phyloP scores from a whole-genome alignment of 2,113 vertebrate genomes.

The Xiphophorus maculatus region DNA sequence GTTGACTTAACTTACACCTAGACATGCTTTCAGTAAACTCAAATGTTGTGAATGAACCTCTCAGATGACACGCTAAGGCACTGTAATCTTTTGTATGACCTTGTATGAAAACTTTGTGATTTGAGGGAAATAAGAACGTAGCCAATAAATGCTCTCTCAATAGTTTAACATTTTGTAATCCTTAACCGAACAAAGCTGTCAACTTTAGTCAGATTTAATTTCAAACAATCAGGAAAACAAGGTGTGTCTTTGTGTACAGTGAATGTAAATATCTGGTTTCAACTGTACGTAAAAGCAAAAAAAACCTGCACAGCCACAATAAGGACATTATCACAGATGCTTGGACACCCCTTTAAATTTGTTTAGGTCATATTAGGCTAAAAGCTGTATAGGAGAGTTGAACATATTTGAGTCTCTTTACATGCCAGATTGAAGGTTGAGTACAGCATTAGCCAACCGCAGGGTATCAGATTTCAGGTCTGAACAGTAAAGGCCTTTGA shows the following conservation, averaged over 20 bases:
- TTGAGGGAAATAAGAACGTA: no score
- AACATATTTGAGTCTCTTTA: not conserved
- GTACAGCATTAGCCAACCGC: not conserved
- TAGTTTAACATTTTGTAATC: not conserved
- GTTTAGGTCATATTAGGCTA: not conserved
- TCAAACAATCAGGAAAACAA: not conserved
- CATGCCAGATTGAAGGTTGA: not conserved
- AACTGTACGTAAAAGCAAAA: not conserved
- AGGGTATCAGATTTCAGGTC: not conserved
- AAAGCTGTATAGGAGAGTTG: not conserved
- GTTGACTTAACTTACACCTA: not conserved
- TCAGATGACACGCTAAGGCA: not conserved
- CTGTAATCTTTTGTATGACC: not conserved
- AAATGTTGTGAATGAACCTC: not conserved
- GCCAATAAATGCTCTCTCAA: no score
- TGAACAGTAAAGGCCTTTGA: not conserved
- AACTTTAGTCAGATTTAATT: no score
- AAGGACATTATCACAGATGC: not conserved
- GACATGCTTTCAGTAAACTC: not conserved
- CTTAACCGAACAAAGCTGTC: not conserved
- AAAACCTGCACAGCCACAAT: not conserved
- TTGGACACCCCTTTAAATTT: not conserved
- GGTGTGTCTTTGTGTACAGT: not conserved
- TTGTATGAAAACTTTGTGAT: not conserved
- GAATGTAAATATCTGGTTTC: not conserved